Evolutionary conservation across 2,113 vertebrate genomes (phyloP), one percentile per base, ranked within the genome.

Genomic region (Chloropsis cyanopogon): DNA sequence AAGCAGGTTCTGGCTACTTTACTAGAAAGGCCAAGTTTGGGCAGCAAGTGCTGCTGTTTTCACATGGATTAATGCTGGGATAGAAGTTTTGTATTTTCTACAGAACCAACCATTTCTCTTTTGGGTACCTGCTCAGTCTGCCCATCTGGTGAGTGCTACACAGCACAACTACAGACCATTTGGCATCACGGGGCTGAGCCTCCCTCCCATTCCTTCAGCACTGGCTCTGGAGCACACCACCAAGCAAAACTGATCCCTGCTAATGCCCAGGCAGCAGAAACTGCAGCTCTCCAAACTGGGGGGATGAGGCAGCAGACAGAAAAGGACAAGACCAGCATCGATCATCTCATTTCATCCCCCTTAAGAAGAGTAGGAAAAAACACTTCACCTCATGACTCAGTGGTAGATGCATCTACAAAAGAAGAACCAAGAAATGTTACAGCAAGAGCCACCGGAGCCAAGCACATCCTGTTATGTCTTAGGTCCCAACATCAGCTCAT

Each of bases 101-200:
- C 54, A 46, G 20, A 75, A 82, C 23, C 60, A 83, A 2, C 7
- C 28, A 9, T 9, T 60, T 44, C 11, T 73, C 12, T 81, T 80
- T 53, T 24, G 35, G 11, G 25, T 73, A 28, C 12, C 44, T 75
- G 6, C 47, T 71, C 88, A 71, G 39, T 10, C 42, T 41, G 35
- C 22, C 61, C 19, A 31, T 39, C 8, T 11, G 21, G n/a, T 0
- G 2, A 83, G 66, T 0, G 2, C 35, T 65, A 19, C 49, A 23
- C 20, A 31, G 35, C 47, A 81, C 1, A 1, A 6, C 24, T 28
- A 33, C 54, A 39, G 70, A 63, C 10, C 42, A 66, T 39, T 22
- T n/a, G 52, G n/a, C n/a, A 16, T n/a, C 35, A 37, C 0, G 0
- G 37, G 39, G 14, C 41, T 71, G 33, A 19, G 7, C 25, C 19